Evolutionary conservation across 2,797 vertebrate genomes (phyloP).

Genomic region (Myiothlypis chrysogaster): DNA sequence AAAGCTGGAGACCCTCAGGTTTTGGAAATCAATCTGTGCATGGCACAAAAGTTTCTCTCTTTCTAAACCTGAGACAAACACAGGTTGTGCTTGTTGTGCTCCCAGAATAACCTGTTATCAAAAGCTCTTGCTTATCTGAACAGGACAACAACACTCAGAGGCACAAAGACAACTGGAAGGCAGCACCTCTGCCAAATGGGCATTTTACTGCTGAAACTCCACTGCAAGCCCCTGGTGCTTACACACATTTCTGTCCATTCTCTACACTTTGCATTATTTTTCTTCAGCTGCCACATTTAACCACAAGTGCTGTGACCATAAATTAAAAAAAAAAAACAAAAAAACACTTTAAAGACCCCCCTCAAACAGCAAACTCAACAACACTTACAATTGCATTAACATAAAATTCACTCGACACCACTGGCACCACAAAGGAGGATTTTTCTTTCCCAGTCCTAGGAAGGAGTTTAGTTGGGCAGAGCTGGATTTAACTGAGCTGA

Average conservation of each 20-base stretch:
- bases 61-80: not conserved
- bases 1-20: not conserved
- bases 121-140: not conserved
- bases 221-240: not conserved
- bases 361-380: not conserved
- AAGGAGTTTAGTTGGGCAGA: not conserved
- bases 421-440: rapidly evolving
- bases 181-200: not conserved
- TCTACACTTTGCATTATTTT: not conserved
- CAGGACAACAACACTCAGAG: not conserved
- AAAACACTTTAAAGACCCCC: not conserved
- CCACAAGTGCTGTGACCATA: not conserved
- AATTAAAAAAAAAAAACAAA: not conserved
- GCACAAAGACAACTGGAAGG: not conserved
- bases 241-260: not conserved
- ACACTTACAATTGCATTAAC: not conserved
- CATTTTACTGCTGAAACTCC: not conserved
- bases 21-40: not conserved
- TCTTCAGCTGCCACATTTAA: not conserved
- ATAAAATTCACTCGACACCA: not conserved
- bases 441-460: not conserved
- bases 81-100: not conserved
- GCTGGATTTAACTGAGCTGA: not conserved
- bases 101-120: not conserved
- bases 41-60: not conserved